Conservation (phyloP, 2,797 vertebrate species). For the Argya squamiceps region DNA sequence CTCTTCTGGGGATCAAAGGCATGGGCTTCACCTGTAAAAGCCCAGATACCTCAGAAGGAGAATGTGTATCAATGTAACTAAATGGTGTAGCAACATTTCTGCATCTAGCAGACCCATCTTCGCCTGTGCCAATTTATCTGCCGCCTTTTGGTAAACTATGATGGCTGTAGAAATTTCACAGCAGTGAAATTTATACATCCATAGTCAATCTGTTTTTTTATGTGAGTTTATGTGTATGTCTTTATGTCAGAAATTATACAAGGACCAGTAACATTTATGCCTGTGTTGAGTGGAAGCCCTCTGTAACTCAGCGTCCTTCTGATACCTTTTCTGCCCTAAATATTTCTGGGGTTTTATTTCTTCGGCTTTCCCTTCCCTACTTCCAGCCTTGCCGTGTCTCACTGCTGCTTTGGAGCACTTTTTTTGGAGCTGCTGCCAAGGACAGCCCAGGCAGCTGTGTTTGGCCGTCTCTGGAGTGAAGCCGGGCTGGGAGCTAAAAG, state of each 20-base stretch:
- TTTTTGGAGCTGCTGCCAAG: neutral
- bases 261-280: neutral
- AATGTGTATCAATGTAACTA: neutral
- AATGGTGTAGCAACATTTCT: neutral
- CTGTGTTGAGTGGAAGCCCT: neutral
- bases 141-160: neutral
- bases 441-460: neutral
- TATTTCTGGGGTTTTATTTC: fast-evolving
- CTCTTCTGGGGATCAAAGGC: neutral
- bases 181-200: neutral
- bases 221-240: neutral
- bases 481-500: fast-evolving
- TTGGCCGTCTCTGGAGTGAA: fast-evolving
- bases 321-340: neutral
- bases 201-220: neutral
- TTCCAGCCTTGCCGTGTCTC: neutral
- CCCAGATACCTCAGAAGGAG: neutral
- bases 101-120: neutral
- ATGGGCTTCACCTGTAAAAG: neutral
- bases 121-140: neutral
- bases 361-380: neutral
- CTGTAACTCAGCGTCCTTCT: neutral
- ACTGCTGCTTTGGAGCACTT: neutral
- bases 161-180: neutral
- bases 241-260: neutral